Conservation (phyloP, 2,888 invertebrate species). For the Anorthoa munda region DNA sequence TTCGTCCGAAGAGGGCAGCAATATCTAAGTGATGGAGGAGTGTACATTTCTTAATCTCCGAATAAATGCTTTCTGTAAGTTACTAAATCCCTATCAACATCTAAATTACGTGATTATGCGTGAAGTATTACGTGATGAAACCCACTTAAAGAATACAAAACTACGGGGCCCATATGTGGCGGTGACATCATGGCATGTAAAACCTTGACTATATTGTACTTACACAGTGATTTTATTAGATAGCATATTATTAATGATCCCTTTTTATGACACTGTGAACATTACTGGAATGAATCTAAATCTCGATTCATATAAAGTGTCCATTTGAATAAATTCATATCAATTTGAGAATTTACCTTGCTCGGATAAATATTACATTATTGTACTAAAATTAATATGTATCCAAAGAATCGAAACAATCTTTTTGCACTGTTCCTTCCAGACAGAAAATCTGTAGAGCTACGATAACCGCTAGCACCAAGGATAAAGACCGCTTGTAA, state of each 20-base stretch:
- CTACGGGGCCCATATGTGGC: slow-evolving; percentile 66
- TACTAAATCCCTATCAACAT: slow-evolving; percentile 17
- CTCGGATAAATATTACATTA: neutral
- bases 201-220: slow-evolving; percentile 73
- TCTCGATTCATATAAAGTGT: neutral
- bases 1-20: neutral
- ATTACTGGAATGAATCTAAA: slow-evolving; percentile 8
- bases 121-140: slow-evolving; percentile 26
- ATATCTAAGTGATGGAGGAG: neutral
- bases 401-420: neutral
- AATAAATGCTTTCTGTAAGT: neutral
- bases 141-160: slow-evolving; percentile 64
- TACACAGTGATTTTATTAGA: slow-evolving; percentile 60
- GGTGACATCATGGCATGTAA: slow-evolving; percentile 76
- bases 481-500: slow-evolving; percentile 36
- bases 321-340: neutral
- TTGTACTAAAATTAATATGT: neutral
- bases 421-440: neutral
- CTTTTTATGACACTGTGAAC: slow-evolving; percentile 17
- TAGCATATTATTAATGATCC: slow-evolving; percentile 30
- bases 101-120: slow-evolving; percentile 30
- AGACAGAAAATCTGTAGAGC: slow-evolving; percentile 12
- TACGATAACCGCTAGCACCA: neutral
- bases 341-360: neutral
- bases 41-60: slow-evolving; percentile 1